phyloP scores from a whole-genome alignment of 30 jellyfish, hydroid and myxozoan genomes.

The Nemopilema nomurai region DNA sequence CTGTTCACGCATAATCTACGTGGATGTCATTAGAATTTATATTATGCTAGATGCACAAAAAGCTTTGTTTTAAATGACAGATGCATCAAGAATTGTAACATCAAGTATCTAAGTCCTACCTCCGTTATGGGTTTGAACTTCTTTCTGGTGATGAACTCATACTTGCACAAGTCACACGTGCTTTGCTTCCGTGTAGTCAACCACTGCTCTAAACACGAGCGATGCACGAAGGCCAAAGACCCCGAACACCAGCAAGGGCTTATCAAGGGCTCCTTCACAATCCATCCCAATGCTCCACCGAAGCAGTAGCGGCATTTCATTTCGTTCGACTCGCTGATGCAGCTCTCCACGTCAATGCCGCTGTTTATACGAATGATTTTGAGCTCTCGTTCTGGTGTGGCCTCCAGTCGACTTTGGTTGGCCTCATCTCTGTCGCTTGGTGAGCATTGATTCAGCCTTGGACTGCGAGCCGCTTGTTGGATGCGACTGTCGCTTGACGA shows the following conservation, averaged over 20 bases:
- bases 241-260: conserved; percentile 91
- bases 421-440: background rate
- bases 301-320: conserved; percentile 80
- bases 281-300: conserved; percentile 69
- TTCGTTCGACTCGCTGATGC: conserved; percentile 41
- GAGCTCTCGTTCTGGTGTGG: conserved; percentile 37
- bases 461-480: conserved; percentile 14
- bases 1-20: too few species aligned
- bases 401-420: conserved; percentile 7
- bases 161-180: conserved; percentile 77
- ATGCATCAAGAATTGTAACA: too few species aligned
- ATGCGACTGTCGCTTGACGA: conserved; percentile 47
- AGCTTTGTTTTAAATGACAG: too few species aligned
- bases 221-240: conserved; percentile 73
- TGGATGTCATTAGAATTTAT: too few species aligned
- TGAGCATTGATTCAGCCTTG: background rate
- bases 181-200: conserved; percentile 65
- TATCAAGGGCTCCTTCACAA: conserved; percentile 61
- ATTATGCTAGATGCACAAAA: too few species aligned
- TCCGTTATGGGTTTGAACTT: conserved; percentile 51
- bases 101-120: conserved; percentile 26
- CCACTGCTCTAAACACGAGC: conserved; percentile 89
- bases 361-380: conserved; percentile 28
- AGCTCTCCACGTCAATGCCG: conserved; percentile 36
- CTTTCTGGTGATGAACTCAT: conserved; percentile 58